Base-by-base conservation (phyloP, 2,113 vertebrate species). In the Urocitellus parryii region DNA sequence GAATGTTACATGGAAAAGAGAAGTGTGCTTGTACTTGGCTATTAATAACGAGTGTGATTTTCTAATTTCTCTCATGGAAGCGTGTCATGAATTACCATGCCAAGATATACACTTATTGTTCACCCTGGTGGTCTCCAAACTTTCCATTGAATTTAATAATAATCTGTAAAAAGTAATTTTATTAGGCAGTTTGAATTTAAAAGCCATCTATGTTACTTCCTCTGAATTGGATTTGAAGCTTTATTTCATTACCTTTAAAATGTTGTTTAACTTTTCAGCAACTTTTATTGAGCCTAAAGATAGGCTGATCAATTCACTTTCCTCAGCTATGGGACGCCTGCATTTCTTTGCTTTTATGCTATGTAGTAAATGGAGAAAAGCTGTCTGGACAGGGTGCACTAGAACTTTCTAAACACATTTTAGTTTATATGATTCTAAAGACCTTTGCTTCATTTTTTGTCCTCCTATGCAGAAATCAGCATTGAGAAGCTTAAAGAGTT, bases 101-200 rank as follows among this genome's bases (percentile, higher is more conserved):
- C 67, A 65, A 87, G 79, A 76, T 70, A 76, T 39, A 53, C 3
- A 92, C 51, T n/a, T 84, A 7, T 2, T 73, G 29, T 84, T 76
- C 79, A 8, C 3, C 25, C 42, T 80, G 20, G 67, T 61, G 68
- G 37, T 67, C 67, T 91, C 24, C 61, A 94, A 82, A 94, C 2
- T 88, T 94, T 94, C 56, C 42, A 61, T 0, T 80, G 67, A 88
- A 81, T 68, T 27, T 63, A 63, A 70, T 70, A 56, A 73, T 17
- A 77, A 58, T 93, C 73, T 82, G 24, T 39, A 22, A 84, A 93
- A 95, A 84, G 63, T 94, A 82, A 92, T 61, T 95, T 85, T 68
- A 87, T 87, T 88, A 72, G 17, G 42, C 24, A 86, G 37, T 61
- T 95, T 89, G 87, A 77, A 67, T 82, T 32, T 79, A 88, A 92